These are phyloP conservation scores for Agelastica alni DNA, from an alignment of 2,888 invertebrate species.

Conservation along the genomic window DNA sequence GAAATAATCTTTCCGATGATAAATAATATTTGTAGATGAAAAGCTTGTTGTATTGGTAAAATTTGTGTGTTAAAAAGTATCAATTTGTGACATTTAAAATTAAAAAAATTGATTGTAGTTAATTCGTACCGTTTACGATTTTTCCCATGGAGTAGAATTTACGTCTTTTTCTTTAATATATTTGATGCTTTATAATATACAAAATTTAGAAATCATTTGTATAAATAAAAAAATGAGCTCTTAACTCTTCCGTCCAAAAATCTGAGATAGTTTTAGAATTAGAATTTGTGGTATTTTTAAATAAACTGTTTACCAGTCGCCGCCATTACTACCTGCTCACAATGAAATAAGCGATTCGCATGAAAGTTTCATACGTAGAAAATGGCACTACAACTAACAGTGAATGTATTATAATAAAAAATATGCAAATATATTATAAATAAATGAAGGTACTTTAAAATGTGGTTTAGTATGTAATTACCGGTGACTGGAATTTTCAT, in stretches of 20 bases:
- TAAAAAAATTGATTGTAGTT: too few species aligned
- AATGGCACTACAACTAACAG: too few species aligned
- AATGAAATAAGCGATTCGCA: too few species aligned
- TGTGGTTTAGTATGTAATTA: not conserved
- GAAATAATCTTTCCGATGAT: constrained; percentile 1
- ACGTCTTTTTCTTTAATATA: too few species aligned
- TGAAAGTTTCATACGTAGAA: too few species aligned
- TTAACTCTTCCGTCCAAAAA: constrained; percentile 49
- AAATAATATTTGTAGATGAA: constrained; percentile 4
- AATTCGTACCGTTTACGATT: too few species aligned
- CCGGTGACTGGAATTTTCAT: too few species aligned
- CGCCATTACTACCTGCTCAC: too few species aligned
- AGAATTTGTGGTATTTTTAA: constrained; percentile 2
- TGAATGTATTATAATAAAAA: not conserved
- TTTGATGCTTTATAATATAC: constrained; percentile 12
- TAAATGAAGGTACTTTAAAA: not conserved
- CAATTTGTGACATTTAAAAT: not conserved
- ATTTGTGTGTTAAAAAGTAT: constrained; percentile 12
- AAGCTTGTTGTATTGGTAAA: not conserved
- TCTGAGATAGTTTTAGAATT: constrained; percentile 40
- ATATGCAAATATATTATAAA: not conserved
- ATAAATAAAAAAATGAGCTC: constrained; percentile 34
- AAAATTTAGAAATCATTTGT: constrained; percentile 9
- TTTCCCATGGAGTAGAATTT: too few species aligned
- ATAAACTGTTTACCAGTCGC: too few species aligned